Evolutionary conservation across 2,797 vertebrate species (phyloP).

Genomic region (Oreonectes daqikongensis): DNA sequence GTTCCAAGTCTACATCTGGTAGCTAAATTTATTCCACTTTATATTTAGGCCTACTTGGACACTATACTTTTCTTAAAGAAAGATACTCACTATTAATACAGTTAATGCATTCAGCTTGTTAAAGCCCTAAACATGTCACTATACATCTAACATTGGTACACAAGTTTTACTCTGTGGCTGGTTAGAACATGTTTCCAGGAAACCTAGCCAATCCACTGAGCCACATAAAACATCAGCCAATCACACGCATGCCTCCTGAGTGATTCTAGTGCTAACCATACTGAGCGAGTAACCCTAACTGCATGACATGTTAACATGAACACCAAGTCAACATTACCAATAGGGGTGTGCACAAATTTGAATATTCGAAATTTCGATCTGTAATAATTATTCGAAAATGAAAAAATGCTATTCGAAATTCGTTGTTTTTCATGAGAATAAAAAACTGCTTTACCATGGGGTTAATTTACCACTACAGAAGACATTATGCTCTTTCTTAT

Average conservation of each 20-base stretch:
- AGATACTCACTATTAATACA: background rate
- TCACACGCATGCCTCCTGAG: slow-evolving; percentile 29
- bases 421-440: too few species aligned
- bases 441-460: too few species aligned
- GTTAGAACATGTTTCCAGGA: slow-evolving; percentile 45
- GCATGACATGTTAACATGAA: slow-evolving; percentile 4
- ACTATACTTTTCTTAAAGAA: background rate
- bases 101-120: background rate
- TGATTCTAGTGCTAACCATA: slow-evolving; percentile 15
- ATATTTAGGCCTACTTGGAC: slow-evolving; percentile 3
- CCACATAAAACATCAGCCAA: slow-evolving; percentile 18
- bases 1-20: slow-evolving; percentile 2
- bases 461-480: too few species aligned
- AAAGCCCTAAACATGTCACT: slow-evolving; percentile 1
- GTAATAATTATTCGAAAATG: too few species aligned
- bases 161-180: slow-evolving; percentile 10
- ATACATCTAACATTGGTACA: slow-evolving; percentile 25
- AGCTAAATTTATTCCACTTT: background rate
- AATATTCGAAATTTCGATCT: too few species aligned
- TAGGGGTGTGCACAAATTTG: too few species aligned
- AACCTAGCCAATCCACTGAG: slow-evolving; percentile 31
- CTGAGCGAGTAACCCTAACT: background rate
- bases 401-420: too few species aligned
- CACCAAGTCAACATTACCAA: background rate
- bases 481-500: too few species aligned